Evolutionary conservation across 2,888 invertebrate species (phyloP), one percentile per base, ranked within the genome.

Genomic region (Caenorhabditis angaria): DNA sequence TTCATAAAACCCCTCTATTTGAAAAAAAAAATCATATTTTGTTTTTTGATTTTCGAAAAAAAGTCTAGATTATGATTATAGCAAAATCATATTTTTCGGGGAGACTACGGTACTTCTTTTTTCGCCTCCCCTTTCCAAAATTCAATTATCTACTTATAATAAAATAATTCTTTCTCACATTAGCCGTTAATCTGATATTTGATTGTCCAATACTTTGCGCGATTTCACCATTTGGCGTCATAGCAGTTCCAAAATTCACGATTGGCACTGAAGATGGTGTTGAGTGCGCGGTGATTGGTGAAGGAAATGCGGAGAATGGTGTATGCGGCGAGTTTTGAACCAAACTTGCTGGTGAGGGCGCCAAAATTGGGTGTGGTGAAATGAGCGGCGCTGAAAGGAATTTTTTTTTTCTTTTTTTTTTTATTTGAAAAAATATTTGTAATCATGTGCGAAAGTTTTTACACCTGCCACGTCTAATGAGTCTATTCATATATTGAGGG

Each of bases 141-240:
- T 28, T 28, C 12, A 48, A 20, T 1, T 20, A 1, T 32, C 32
- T 32, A 32, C 32, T 32, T 8, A 32, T 8, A 32, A 32, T 32
- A 8, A 32, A 12, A 32, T 32, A 32, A 8, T 32, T 32, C 32
- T 32, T 6, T 58, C 70, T 70, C n/a, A 70, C 70, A 32, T 71
- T 71, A 20, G 64, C 63, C 1, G 71, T 71, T n/a, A 71, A 65
- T 6, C 71, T 66, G 32, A 71, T 61, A 58, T 56, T 67, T 20
- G 10, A 8, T n/a, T 71, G 71, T 22, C 67, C 67, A 12, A 71
- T 64, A 18, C 66, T 67, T 18, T 66, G 66, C n/a, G 66, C 65
- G 4, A 67, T 60, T 27, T 51, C 53, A 0, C 71, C 71, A 41
- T 71, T 71, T 12, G 71, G 63, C 12, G 60, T 53, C 25, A 67